phyloP scores from a whole-genome alignment of 35 echinoderm and acorn worm genomes.

The Ophioderma brevispina region DNA sequence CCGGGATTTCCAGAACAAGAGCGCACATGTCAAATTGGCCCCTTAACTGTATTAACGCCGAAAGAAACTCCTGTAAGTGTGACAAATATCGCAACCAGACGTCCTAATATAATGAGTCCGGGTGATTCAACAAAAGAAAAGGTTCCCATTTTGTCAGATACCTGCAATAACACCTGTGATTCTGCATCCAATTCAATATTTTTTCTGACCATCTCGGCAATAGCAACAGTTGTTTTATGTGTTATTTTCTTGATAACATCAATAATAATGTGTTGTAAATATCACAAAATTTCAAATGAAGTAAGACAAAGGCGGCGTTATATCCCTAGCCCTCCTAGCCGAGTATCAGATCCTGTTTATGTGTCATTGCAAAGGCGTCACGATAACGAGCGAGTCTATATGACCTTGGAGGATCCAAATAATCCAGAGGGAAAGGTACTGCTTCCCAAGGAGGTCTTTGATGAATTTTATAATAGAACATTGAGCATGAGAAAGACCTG shows the following conservation, averaged over 20 bases:
- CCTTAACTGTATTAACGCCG: not conserved
- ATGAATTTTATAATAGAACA: not conserved
- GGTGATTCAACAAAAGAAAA: no score
- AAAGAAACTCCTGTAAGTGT: no score
- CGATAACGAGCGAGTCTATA: not conserved
- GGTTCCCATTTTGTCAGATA: no score
- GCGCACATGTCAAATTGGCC: not conserved
- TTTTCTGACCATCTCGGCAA: not conserved
- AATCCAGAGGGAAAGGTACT: not conserved
- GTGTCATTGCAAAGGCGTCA: not conserved
- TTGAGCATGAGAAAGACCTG: not conserved
- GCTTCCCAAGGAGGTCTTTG: not conserved
- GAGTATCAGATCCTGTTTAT: not conserved
- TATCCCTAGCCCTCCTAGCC: not conserved
- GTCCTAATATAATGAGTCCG: no score
- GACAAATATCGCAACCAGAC: no score
- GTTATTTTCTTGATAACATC: not conserved
- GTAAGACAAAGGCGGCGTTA: not conserved
- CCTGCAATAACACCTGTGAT: not conserved
- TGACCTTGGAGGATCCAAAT: slow-evolving; percentile 4
- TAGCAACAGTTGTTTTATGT: not conserved
- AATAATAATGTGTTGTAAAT: not conserved
- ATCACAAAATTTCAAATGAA: not conserved
- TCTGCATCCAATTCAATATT: not conserved
- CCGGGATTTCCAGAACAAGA: not conserved